Base-by-base conservation (phyloP, 2,113 vertebrate genomes). In the Cricetomys ansorgei region DNA sequence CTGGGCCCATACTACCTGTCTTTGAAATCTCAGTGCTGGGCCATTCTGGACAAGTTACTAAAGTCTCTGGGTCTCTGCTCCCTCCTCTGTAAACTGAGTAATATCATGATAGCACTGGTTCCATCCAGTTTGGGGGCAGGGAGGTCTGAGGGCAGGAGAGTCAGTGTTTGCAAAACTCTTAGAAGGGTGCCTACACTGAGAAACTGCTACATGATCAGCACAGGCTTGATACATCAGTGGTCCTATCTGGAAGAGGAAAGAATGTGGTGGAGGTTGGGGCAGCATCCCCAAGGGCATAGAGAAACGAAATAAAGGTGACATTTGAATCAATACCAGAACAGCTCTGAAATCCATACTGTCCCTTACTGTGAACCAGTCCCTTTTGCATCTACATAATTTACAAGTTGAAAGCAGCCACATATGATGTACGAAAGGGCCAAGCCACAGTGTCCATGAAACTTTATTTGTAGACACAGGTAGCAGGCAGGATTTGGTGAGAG, bases 1-100 rank as follows among this genome's bases (percentile, higher is more conserved):
- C 53, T 29, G 21, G 43, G 62, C 27, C 48, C 21, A 0, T 0
- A 27, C 4, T 0, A 0, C 48, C 48, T 57, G 11, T 12, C 4
- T 29, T 43, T n/a, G 21, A 17, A 50, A 72, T 45, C 48, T 70
- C 90, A 43, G 65, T 0, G 4, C 72, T 65, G 13, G 53, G 81
- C 12, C 15, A 15, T 37, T 27, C 85, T 62, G 34, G 40, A 17
- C 43, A 59, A 29, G 9, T 48, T 10, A 70, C 37, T 55, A 70
- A 34, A 55, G 43, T 55, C 84, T 80, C 84, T 55, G 40, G 34
- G 59, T 45, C 64, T 85, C 59, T 37, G 17, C 25, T 43, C 25
- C 19, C 50, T 72, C 25, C 17, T 62, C 70, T 40, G 5, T 17
- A n/a, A 64, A 84, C 72, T 27, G 25, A 34, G 80, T 69, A 8